phyloP scores from a whole-genome alignment of 2,113 vertebrate species.

The Cnemophilus loriae region DNA sequence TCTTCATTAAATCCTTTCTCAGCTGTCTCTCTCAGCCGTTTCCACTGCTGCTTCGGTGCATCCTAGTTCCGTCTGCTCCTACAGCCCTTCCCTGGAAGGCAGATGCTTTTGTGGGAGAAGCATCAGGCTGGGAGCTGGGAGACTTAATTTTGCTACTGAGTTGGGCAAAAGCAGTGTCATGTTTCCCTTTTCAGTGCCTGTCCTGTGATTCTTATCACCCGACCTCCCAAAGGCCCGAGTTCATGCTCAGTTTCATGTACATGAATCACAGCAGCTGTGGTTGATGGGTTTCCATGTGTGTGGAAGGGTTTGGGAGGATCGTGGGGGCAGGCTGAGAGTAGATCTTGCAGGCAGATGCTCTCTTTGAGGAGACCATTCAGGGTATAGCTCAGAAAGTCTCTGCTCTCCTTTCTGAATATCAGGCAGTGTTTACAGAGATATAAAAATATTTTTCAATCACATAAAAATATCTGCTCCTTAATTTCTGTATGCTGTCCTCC shows the following conservation, averaged over 20 bases:
- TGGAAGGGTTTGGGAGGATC: not conserved
- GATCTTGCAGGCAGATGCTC: not conserved
- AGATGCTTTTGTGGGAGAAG: slow-evolving; percentile 1
- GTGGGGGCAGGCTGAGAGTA: not conserved
- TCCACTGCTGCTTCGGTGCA: not conserved
- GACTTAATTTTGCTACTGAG: not conserved
- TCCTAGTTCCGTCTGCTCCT: not conserved
- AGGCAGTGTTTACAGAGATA: not conserved
- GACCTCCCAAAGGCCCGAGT: not conserved
- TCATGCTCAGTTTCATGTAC: not conserved
- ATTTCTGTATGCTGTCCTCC: not conserved
- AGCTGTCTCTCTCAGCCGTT: not conserved
- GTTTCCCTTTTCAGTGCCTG: not conserved
- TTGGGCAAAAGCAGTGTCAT: not conserved
- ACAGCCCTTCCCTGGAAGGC: not conserved
- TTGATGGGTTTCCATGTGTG: not conserved
- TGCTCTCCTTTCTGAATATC: not conserved
- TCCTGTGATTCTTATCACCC: not conserved
- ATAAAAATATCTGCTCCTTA: slow-evolving; percentile 12
- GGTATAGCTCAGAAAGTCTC: not conserved
- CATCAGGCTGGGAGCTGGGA: not conserved
- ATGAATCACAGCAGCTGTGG: not conserved
- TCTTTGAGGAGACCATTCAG: not conserved
- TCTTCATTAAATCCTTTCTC: slow-evolving; percentile 12
- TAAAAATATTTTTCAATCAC: slow-evolving; percentile 25